Evolutionary conservation across 2,888 invertebrate species (phyloP), one percentile per base, ranked within the genome.

Genomic region (Hemithea aestivaria): DNA sequence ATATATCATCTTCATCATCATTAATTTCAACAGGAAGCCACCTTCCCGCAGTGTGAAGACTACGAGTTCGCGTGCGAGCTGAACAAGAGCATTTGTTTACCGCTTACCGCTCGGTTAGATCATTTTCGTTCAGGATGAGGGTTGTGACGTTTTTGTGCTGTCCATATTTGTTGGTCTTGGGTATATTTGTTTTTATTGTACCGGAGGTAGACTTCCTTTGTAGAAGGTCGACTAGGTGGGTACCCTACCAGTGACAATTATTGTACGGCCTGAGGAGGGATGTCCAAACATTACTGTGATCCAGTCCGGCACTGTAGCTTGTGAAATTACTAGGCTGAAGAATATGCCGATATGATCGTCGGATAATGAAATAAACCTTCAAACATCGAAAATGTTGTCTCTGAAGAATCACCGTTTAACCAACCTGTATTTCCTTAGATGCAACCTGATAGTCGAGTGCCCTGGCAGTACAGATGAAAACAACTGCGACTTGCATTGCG

Each of bases 381-480:
- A n/a, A n/a, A n/a, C n/a, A n/a, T n/a, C n/a, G n/a, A n/a, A n/a
- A n/a, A n/a, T n/a, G n/a, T n/a, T n/a, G n/a, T n/a, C n/a, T n/a
- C n/a, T n/a, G n/a, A n/a, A n/a, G n/a, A n/a, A n/a, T n/a, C n/a
- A n/a, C n/a, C n/a, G n/a, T 16, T 16, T 5, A 2, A 16, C 16
- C 2, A 16, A 16, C 16, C 16, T 2, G 3, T 21, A 6, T 10
- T 28, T 1, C 7, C 23, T 12, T 38, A 91, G 91, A 16, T 93
- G 93, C 62, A 90, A 93, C 61, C 88, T 89, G 7, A 89, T 85
- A 3, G 61, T 87, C 0, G 94, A 95, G 41, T 95, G 95, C 58
- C 92, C 92, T 0, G 87, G 90, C 0, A 90, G 90, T 1, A 93
- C 94, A 40, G 95, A 95, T 52, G 95, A 95, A 62, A 66, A 71